A percentile compares a stretch with the other conserved stretches of the same genome.
Conservation (phyloP, 2,113 vertebrate species). For the Xenopus borealis region DNA sequence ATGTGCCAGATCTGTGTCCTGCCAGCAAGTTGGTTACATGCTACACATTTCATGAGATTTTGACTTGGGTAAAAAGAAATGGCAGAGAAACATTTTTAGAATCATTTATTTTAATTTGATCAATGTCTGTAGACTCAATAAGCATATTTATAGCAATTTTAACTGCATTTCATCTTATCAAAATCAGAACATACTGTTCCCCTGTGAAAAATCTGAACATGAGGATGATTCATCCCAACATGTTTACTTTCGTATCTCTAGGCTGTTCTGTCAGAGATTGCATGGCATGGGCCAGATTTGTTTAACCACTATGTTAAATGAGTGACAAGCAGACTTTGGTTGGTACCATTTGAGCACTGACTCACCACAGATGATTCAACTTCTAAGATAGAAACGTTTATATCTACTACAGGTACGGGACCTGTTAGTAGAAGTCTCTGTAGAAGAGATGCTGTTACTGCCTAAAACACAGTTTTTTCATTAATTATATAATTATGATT, state of each 20-base stretch:
- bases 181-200: constrained; percentile 35
- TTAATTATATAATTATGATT: too few species aligned
- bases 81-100: not conserved
- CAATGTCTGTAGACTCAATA: not conserved
- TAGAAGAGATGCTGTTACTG: too few species aligned
- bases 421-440: too few species aligned
- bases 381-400: too few species aligned
- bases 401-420: too few species aligned
- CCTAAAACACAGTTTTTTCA: too few species aligned
- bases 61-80: not conserved
- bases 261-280: constrained; percentile 41
- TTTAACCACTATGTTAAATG: not conserved
- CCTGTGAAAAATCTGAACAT: constrained; percentile 17
- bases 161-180: constrained; percentile 26
- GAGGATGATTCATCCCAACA: constrained; percentile 43
- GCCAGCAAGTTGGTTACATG: not conserved
- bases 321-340: too few species aligned
- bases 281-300: constrained; percentile 20
- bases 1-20: constrained; percentile 49
- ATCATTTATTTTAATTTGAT: not conserved
- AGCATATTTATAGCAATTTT: constrained; percentile 33
- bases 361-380: too few species aligned
- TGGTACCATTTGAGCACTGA: too few species aligned
- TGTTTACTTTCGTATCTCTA: constrained; percentile 34
- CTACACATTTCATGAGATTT: too few species aligned